These are phyloP conservation scores for Hipparchia sbordonii DNA, from an alignment of 2,888 invertebrate genomes.

Conservation along the genomic window DNA sequence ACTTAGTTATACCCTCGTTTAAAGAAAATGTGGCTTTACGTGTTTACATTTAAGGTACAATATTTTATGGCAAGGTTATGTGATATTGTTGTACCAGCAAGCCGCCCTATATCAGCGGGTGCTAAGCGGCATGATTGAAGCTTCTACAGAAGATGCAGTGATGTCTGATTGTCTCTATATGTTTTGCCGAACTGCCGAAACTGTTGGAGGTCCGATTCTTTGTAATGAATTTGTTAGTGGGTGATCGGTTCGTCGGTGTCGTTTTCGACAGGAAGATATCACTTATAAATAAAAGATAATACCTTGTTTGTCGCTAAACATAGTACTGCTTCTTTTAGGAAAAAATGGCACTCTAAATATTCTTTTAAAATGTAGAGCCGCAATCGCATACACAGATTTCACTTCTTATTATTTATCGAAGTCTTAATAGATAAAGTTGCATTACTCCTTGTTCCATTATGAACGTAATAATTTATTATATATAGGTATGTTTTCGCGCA, in stretches of 20 bases:
- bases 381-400: background rate
- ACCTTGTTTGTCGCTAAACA: constrained; percentile 18
- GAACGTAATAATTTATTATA: too few relatives aligned
- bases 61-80: background rate
- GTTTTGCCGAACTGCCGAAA: constrained; percentile 50
- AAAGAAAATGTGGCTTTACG: background rate
- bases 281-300: constrained; percentile 13
- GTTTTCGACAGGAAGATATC: background rate
- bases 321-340: background rate
- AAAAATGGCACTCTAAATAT: background rate
- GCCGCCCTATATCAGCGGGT: constrained; percentile 58
- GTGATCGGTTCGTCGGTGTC: constrained; percentile 30
- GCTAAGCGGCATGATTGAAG: constrained; percentile 65
- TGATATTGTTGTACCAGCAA: constrained; percentile 46
- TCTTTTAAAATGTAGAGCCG: background rate
- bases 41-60: background rate
- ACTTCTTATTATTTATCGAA: background rate
- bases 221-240: constrained; percentile 57
- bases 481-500: too few relatives aligned
- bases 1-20: background rate
- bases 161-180: constrained; percentile 54
- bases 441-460: too few relatives aligned
- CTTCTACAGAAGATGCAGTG: constrained; percentile 57
- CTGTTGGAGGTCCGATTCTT: constrained; percentile 64
- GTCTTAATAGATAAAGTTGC: too few relatives aligned